A percentile compares a stretch with the other conserved stretches of the same genome.
phyloP scores from a whole-genome alignment of 2,888 invertebrate genomes.

The Incurvaria masculella region DNA sequence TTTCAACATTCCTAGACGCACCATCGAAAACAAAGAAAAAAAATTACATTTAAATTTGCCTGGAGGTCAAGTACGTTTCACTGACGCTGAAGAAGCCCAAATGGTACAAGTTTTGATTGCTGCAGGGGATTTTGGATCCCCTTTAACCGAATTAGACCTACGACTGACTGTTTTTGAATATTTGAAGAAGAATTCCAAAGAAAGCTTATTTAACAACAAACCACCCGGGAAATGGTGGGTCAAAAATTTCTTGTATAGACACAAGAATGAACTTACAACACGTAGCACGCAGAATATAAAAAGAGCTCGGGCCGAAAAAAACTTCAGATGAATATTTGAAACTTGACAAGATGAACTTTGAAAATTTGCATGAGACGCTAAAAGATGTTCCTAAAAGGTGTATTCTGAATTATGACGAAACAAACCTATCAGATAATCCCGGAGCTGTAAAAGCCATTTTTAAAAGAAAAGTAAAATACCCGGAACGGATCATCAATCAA shows the following conservation, averaged over 20 bases:
- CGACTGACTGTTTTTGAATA: neutral
- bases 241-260: constrained; percentile 5
- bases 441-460: constrained; percentile 14
- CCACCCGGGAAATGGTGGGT: neutral
- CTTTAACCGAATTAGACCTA: neutral
- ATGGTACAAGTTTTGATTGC: neutral
- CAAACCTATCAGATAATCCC: constrained; percentile 15
- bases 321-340: constrained; percentile 3
- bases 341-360: too few species aligned
- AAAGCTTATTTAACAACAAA: neutral
- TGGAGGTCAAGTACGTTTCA: neutral
- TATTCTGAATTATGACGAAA: constrained; percentile 17
- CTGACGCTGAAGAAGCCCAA: neutral
- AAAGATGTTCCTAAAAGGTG: constrained; percentile 8
- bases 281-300: constrained; percentile 10
- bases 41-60: neutral
- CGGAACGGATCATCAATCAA: constrained; percentile 11
- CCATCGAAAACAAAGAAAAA: neutral
- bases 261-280: constrained; percentile 3
- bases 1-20: neutral
- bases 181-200: neutral
- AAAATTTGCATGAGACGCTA: constrained; percentile 7
- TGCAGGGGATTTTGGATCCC: neutral
- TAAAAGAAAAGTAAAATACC: constrained; percentile 11
- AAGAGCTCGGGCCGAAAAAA: constrained; percentile 11